phyloP scores from a whole-genome alignment of 2,113 vertebrate genomes.

The Procavia capensis region DNA sequence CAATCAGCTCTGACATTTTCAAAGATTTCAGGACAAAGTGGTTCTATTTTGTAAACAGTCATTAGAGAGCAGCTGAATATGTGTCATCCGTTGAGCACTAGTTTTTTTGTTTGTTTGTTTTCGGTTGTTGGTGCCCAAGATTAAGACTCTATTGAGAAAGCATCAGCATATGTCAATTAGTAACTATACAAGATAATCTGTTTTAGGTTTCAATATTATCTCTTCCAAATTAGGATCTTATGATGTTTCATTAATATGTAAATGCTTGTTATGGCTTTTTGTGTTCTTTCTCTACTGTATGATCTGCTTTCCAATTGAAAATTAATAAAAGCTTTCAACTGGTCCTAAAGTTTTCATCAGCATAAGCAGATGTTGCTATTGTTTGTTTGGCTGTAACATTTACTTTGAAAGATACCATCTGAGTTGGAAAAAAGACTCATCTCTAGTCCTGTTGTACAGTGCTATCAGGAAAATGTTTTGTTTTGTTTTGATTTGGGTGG shows the following conservation, averaged over 20 bases:
- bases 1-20: conserved; percentile 67
- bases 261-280: conserved; percentile 31
- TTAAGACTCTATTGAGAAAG: conserved; percentile 31
- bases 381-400: conserved; percentile 61
- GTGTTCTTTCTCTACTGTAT: conserved; percentile 44
- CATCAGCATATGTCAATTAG: background rate
- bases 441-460: background rate
- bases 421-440: conserved; percentile 50
- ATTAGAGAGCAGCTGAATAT: conserved; percentile 24
- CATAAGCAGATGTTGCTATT: conserved; percentile 75
- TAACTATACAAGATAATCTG: conserved; percentile 42
- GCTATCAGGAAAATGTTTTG: conserved; percentile 31
- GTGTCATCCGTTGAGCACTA: background rate
- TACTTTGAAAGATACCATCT: conserved; percentile 58
- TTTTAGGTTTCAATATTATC: conserved; percentile 47
- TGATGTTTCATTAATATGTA: conserved; percentile 60
- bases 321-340: conserved; percentile 67
- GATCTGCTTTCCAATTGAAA: conserved; percentile 61
- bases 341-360: conserved; percentile 57
- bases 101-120: background rate
- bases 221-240: conserved; percentile 48
- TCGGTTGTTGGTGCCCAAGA: background rate
- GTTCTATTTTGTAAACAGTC: conserved; percentile 70
- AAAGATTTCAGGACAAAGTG: conserved; percentile 24
- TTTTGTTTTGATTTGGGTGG: background rate